A percentile compares a stretch with the other conserved stretches of the same genome.
Conservation (phyloP, 1,140 invertebrate species). For the Ctenoplectra terminalis region DNA sequence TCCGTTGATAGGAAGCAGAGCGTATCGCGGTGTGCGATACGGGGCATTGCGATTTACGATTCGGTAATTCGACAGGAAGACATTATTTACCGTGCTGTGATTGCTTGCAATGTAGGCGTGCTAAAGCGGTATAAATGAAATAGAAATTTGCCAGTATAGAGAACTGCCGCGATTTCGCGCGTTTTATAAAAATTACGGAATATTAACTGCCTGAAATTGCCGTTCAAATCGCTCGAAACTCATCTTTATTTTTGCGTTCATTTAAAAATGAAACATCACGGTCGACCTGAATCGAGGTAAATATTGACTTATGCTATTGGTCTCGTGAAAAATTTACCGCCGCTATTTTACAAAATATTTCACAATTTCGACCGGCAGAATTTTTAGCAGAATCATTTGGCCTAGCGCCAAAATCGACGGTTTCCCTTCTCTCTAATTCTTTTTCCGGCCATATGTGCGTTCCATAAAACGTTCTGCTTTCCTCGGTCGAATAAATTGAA, state of each 20-base stretch:
- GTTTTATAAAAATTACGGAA: constrained; percentile 1
- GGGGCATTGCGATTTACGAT: constrained; percentile 42
- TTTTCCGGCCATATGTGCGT: constrained; percentile 6
- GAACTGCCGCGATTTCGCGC: background rate
- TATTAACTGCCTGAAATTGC: constrained; percentile 6
- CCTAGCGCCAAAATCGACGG: constrained; percentile 40
- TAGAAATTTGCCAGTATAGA: constrained; percentile 53
- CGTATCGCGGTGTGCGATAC: constrained; percentile 3
- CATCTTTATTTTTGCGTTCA: constrained; percentile 18
- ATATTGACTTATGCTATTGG: background rate
- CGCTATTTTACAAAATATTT: constrained; percentile 18
- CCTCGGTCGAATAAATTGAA: constrained; percentile 39
- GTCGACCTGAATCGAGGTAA: background rate
- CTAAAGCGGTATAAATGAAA: constrained; percentile 55
- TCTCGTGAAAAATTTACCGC: background rate
- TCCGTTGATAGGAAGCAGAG: constrained; percentile 28
- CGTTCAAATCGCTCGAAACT: background rate
- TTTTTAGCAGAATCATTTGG: constrained; percentile 41
- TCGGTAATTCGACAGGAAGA: constrained; percentile 52
- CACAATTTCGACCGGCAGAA: background rate
- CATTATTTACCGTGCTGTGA: constrained; percentile 64
- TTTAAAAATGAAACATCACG: constrained; percentile 18
- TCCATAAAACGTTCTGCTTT: constrained; percentile 36
- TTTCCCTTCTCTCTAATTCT: constrained; percentile 29
- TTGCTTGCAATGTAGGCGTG: constrained; percentile 22